Evolutionary conservation across 2,113 vertebrate genomes (phyloP).

Genomic region (Hippopotamus amphibius): DNA sequence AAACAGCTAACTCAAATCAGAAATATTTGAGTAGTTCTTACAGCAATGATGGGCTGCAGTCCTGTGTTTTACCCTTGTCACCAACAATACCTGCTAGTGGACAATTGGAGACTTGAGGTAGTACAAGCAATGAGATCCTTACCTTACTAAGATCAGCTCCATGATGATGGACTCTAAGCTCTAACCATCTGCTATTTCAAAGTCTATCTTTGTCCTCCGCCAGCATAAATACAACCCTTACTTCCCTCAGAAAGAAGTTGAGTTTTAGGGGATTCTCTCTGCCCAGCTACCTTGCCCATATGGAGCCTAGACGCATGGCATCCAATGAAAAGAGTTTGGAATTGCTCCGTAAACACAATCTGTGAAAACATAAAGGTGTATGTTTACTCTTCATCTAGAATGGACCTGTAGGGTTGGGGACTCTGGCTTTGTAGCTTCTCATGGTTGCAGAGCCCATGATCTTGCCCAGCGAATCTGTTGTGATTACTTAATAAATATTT

Average conservation of each 20-base stretch:
- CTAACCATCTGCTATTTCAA: background rate
- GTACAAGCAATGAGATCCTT: background rate
- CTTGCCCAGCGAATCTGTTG: background rate
- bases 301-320: background rate
- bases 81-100: background rate
- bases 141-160: background rate
- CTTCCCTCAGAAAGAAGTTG: background rate
- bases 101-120: background rate
- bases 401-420: background rate
- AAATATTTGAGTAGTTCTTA: background rate
- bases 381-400: background rate
- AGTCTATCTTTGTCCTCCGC: background rate
- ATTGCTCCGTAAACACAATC: background rate
- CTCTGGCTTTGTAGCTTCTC: background rate
- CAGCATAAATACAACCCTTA: background rate
- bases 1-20: background rate
- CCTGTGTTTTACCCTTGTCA: background rate
- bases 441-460: background rate
- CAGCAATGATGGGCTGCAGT: background rate
- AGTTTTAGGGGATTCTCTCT: background rate
- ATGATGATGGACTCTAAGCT: background rate
- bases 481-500: conserved; percentile 49
- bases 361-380: background rate
- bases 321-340: background rate
- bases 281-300: background rate